Percentiles rank a stretch among this genome's conserved stretches.
Conservation (phyloP, 2,888 invertebrate genomes). For the Callinectes sapidus region DNA sequence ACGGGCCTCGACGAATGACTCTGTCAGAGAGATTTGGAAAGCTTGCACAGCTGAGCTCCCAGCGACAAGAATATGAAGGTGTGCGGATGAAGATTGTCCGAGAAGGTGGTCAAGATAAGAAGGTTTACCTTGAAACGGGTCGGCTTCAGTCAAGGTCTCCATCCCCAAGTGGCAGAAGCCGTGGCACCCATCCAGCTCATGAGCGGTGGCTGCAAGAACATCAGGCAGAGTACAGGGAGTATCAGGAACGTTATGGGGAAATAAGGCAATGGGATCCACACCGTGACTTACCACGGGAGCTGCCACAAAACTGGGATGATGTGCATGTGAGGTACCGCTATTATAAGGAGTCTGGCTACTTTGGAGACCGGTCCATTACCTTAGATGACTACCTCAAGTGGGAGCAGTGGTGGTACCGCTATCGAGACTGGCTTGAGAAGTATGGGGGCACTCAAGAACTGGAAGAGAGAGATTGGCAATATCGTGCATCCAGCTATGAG, state of each 20-base stretch:
- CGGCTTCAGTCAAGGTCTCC: slow-evolving; percentile 64
- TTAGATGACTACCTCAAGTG: slow-evolving; percentile 91
- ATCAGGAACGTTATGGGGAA: slow-evolving; percentile 72
- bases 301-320: slow-evolving; percentile 84
- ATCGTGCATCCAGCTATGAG: slow-evolving; percentile 60
- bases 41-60: slow-evolving; percentile 93
- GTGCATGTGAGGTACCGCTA: slow-evolving; percentile 85
- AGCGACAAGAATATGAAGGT: slow-evolving; percentile 89
- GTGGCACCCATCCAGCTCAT: slow-evolving; percentile 66
- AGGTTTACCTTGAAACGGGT: slow-evolving; percentile 71
- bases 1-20: slow-evolving; percentile 81
- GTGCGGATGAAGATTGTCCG: slow-evolving; percentile 88
- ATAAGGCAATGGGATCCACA: slow-evolving; percentile 72
- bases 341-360: slow-evolving; percentile 90
- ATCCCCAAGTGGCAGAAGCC: slow-evolving; percentile 59
- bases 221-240: slow-evolving; percentile 72
- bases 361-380: slow-evolving; percentile 82
- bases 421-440: slow-evolving; percentile 92
- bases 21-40: slow-evolving; percentile 91
- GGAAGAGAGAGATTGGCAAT: slow-evolving; percentile 66
- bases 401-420: slow-evolving; percentile 97
- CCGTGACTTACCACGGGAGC: slow-evolving; percentile 68
- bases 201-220: slow-evolving; percentile 71
- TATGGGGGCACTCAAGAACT: slow-evolving; percentile 63
- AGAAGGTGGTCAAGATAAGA: slow-evolving; percentile 78